Evolutionary conservation across 2,113 vertebrate genomes (phyloP), one percentile per base, ranked within the genome.

Genomic region (Poicephalus meyeri): DNA sequence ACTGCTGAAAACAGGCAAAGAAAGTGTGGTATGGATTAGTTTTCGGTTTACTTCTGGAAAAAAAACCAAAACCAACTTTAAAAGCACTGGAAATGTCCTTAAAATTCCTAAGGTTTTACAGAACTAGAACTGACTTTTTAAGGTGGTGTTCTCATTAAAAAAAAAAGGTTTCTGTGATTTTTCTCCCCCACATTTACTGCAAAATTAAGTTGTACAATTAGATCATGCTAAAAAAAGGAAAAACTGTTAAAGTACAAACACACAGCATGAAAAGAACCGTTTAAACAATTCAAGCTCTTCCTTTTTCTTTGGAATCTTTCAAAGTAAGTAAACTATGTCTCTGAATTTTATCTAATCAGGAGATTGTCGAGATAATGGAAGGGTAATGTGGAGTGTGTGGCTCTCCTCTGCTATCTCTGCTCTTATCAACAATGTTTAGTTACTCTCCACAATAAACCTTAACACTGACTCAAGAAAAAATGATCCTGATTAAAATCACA

Each of bases 131-230:
- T 55, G 7, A 41, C 3, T 78, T 79, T 56, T 55, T 42, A 49
- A 58, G 16, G 3, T 1, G 0, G 1, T 56, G 4, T 24, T 86
- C 7, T 63, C 37, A 33, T 11, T 8, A 26, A 70, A 35, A 61
- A 19, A 71, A 80, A 41, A 1, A 25, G 9, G 1, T 1, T 44
- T 8, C 24, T 20, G 18, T 6, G 4, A 3, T 1, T 0, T 0
- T 19, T 66, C 53, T 47, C 26, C 4, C 20, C 20, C 56, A 9
- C 10, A 61, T 28, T 58, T 39, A 12, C 5, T n/a, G 19, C 1
- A 52, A 88, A 93, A 90, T 26, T 71, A 88, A 79, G 35, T 12
- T 25, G 9, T 31, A 1, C 15, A n/a, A 66, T 66, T 44, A 39
- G 15, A 29, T 42, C 26, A 56, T 61, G 55, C 5, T 77, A 31